A percentile compares a stretch with the other conserved stretches of the same genome.
phyloP scores from a whole-genome alignment of 2,888 invertebrate species.

The Monopis laevigella region DNA sequence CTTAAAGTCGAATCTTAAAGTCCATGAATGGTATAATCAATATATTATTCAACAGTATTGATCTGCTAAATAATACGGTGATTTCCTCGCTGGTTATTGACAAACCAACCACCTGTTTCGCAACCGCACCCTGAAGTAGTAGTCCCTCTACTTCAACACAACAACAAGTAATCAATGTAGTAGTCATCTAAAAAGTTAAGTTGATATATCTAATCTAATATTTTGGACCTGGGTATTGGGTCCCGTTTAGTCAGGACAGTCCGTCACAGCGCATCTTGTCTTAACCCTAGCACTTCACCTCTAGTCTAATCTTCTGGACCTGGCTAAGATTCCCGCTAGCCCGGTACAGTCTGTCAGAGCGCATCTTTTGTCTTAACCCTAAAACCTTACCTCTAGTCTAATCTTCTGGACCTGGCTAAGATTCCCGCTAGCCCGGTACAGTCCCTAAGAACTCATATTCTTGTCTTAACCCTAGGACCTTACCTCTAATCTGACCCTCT shows the following conservation, averaged over 20 bases:
- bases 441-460: constrained; percentile 82
- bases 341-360: constrained; percentile 88
- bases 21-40: too few relatives aligned
- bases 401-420: constrained; percentile 90
- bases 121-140: too few relatives aligned
- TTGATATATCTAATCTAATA: constrained; percentile 82
- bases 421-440: constrained; percentile 94
- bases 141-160: too few relatives aligned
- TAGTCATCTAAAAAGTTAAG: constrained; percentile 60
- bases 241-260: constrained; percentile 91
- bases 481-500: constrained; percentile 86
- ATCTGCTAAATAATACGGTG: too few relatives aligned
- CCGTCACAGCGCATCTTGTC: constrained; percentile 85
- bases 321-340: constrained; percentile 92
- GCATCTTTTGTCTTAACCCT: constrained; percentile 77
- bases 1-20: too few relatives aligned
- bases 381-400: constrained; percentile 75
- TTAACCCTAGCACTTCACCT: constrained; percentile 73
- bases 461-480: constrained; percentile 71
- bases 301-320: constrained; percentile 86
- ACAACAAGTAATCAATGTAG: constrained; percentile 78
- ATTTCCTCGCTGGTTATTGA: too few relatives aligned
- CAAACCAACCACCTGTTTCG: too few relatives aligned
- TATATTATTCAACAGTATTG: too few relatives aligned
- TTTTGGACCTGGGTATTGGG: constrained; percentile 90